These are phyloP conservation scores for Beris morrisii DNA, from an alignment of 2,888 invertebrate genomes.

Conservation along the genomic window DNA sequence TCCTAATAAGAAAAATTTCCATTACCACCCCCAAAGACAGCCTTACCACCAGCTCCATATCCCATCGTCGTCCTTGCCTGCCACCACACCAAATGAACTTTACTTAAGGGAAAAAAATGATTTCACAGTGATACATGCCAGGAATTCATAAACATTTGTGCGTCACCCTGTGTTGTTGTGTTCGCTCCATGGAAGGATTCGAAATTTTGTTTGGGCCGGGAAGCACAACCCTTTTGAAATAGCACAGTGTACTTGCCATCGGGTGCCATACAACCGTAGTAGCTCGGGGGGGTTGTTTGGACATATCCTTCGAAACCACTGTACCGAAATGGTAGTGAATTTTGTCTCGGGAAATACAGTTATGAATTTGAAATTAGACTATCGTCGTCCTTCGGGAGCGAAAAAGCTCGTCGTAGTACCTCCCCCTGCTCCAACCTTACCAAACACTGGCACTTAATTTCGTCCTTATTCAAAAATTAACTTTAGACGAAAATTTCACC, in stretches of 20 bases:
- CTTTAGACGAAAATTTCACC: too few species aligned
- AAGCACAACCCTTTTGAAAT: slow-evolving; percentile 28
- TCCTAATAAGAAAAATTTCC: too few species aligned
- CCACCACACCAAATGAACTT: slow-evolving; percentile 15
- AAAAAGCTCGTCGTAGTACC: neutral
- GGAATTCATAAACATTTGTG: slow-evolving; percentile 21
- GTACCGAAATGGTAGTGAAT: slow-evolving; percentile 31
- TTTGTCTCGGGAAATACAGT: slow-evolving; percentile 32
- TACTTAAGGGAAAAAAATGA: slow-evolving; percentile 22
- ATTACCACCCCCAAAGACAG: too few species aligned
- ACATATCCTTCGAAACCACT: slow-evolving; percentile 10
- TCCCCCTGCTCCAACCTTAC: too few species aligned
- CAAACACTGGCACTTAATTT: too few species aligned
- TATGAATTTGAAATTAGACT: slow-evolving; percentile 36
- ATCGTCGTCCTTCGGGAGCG: neutral
- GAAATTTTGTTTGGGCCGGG: slow-evolving; percentile 13
- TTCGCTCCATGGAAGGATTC: neutral
- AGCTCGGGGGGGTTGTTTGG: too few species aligned
- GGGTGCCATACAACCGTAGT: too few species aligned
- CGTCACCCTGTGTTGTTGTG: slow-evolving; percentile 5
- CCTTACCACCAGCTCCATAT: too few species aligned
- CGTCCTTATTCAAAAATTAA: too few species aligned
- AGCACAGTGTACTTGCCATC: slow-evolving; percentile 15
- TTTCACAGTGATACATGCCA: slow-evolving; percentile 30
- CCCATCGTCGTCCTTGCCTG: too few species aligned